Percentiles rank a stretch among this genome's conserved stretches.
These are phyloP conservation scores for Heterohyrax brucei DNA, from an alignment of 2,797 vertebrate species.

Conservation along the genomic window DNA sequence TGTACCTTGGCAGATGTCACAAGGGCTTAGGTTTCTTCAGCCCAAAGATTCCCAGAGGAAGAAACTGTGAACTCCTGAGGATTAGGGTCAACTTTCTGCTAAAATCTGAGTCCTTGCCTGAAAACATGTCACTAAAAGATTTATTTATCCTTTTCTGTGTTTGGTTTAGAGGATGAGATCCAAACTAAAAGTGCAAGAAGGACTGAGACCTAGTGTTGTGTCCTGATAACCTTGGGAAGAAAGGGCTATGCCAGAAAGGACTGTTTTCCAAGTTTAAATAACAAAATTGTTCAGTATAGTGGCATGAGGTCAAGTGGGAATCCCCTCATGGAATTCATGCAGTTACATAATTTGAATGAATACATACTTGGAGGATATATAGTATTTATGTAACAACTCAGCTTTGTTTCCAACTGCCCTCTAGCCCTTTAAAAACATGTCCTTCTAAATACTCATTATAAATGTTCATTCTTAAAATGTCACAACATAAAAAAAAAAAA, in stretches of 20 bases:
- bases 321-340: not conserved
- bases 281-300: not conserved
- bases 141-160: not conserved
- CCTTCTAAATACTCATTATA: conserved; percentile 51
- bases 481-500: not conserved
- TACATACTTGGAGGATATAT: not conserved
- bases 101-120: not conserved
- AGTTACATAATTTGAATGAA: conserved; percentile 49
- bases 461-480: conserved; percentile 39
- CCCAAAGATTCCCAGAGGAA: conserved; percentile 53
- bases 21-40: conserved; percentile 50
- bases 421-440: not conserved
- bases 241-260: not conserved
- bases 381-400: conserved; percentile 29
- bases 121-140: not conserved
- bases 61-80: not conserved
- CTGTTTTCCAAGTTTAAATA: conserved; percentile 21
- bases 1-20: conserved; percentile 61
- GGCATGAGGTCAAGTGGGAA: not conserved
- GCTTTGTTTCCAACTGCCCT: conserved; percentile 36
- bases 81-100: conserved; percentile 17
- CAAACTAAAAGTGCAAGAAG: conserved; percentile 6
- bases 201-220: not conserved
- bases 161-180: not conserved
- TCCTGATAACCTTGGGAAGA: not conserved